A percentile compares a stretch with the other conserved stretches of the same genome.
phyloP scores from a whole-genome alignment of 1,140 invertebrate species.

The Maconellicoccus hirsutus region DNA sequence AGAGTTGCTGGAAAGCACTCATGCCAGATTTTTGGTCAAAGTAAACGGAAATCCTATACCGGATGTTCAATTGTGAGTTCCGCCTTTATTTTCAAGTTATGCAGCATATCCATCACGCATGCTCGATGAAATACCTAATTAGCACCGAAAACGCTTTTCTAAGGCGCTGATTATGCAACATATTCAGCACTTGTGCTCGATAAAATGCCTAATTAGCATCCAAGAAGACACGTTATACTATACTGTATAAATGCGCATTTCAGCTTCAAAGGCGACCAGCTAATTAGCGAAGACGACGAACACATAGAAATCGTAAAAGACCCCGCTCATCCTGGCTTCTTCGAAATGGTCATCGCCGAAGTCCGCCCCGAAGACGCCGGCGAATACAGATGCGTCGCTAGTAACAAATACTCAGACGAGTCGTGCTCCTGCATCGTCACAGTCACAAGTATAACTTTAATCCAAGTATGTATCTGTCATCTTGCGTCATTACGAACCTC shows the following conservation, averaged over 20 bases:
- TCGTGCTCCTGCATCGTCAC: slow-evolving; percentile 61
- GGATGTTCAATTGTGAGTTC: slow-evolving; percentile 71
- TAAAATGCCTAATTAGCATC: neutral
- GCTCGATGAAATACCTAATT: neutral
- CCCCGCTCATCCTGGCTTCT: slow-evolving; percentile 65
- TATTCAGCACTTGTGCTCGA: too few relatives aligned
- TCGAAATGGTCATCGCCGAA: slow-evolving; percentile 77
- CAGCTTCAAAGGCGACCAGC: slow-evolving; percentile 72
- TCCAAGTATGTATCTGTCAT: neutral
- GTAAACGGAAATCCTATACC: slow-evolving; percentile 77
- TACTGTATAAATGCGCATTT: too few relatives aligned
- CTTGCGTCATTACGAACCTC: neutral
- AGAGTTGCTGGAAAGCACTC: slow-evolving; percentile 74
- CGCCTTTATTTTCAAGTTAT: too few relatives aligned
- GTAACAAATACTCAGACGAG: slow-evolving; percentile 69
- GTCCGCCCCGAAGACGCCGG: slow-evolving; percentile 72
- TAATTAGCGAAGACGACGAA: slow-evolving; percentile 53
- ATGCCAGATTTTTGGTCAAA: slow-evolving; percentile 78
- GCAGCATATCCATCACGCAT: neutral
- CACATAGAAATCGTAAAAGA: slow-evolving; percentile 60
- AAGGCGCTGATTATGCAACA: too few relatives aligned
- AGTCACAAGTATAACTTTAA: slow-evolving; percentile 50
- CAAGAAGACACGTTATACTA: too few relatives aligned
- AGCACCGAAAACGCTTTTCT: too few relatives aligned
- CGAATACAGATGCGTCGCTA: slow-evolving; percentile 73